Percentiles rank a stretch among this genome's conserved stretches.
These are phyloP conservation scores for Apis cerana DNA, from an alignment of 1,140 invertebrate species.

Conservation along the genomic window DNA sequence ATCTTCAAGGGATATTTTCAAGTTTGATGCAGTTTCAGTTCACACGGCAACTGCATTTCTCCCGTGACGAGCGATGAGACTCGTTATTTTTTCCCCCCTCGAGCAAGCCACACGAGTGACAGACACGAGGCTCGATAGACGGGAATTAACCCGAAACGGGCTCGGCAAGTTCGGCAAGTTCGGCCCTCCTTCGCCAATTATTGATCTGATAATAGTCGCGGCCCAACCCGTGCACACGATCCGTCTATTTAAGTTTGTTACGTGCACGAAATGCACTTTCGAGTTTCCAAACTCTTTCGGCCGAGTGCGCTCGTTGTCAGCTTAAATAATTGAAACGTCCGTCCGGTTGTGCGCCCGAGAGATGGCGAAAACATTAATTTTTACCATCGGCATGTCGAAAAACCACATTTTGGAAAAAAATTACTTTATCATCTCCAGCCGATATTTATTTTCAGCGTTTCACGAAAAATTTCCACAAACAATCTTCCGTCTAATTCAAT, in stretches of 20 bases:
- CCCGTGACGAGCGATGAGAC: background rate
- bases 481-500: no score
- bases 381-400: no score
- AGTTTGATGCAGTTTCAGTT: background rate
- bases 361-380: no score
- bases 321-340: slow-evolving; percentile 58
- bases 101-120: background rate
- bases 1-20: background rate
- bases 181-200: slow-evolving; percentile 49
- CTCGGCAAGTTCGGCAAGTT: slow-evolving; percentile 54
- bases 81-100: background rate
- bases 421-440: no score
- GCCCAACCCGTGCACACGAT: slow-evolving; percentile 54
- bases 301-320: slow-evolving; percentile 42
- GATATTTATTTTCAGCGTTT: no score
- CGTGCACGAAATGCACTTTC: slow-evolving; percentile 61
- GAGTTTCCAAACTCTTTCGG: slow-evolving; percentile 55
- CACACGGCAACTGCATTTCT: background rate
- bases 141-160: slow-evolving; percentile 42
- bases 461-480: no score
- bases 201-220: slow-evolving; percentile 60
- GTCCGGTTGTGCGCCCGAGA: background rate
- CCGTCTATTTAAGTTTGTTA: slow-evolving; percentile 59
- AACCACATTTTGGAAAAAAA: no score
- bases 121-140: slow-evolving; percentile 26